Base-by-base conservation (phyloP, 2,888 invertebrate species). In the Agapetus fuscipes region DNA sequence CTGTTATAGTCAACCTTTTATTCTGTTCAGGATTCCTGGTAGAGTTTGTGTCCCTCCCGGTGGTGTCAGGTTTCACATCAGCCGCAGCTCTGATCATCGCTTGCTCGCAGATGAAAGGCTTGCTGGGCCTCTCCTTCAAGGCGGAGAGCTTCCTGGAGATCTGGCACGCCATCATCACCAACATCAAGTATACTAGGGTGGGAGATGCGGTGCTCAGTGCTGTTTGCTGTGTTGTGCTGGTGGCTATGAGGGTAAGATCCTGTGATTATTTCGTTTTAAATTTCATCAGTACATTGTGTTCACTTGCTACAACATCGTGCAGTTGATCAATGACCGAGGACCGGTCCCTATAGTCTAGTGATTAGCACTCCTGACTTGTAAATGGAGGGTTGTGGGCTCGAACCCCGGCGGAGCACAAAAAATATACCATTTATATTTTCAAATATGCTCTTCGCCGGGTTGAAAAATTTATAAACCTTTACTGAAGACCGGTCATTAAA, bases 81-180 rank as follows among this genome's bases (percentile, higher is more conserved):
- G 83, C 83, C 0, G 81, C 83, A 0, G 81, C 84, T 5, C 53
- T 83, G 3, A 83, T 83, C 10, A 83, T 84, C 48, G 81, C 81
- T 0, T 76, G 79, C 4, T 77, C 82, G 0, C 85, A 85, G 58
- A 64, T 83, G n/a, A 82, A 80, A 51, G 76, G 74, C 13, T 58
- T 83, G 9, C 57, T 82, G 2, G 82, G 81, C 0, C 54, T 80
- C 2, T 64, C 58, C 39, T 78, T 75, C 51, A 65, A 62, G 3
- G 74, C 77, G 1, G 78, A 81, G 50, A 71, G 66, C 9, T 80
- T 83, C 52, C 49, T 76, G 11, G 65, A 68, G 0, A 76, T 75
- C 2, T 79, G 78, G 74, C 58, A 52, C 30, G 66, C 72, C 25
- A 58, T 83, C 9, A 66, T 68, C 46, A 40, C 54, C 6, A 67